These are phyloP conservation scores for Cheilosia vulpina DNA, from an alignment of 2,888 invertebrate genomes.

Conservation along the genomic window DNA sequence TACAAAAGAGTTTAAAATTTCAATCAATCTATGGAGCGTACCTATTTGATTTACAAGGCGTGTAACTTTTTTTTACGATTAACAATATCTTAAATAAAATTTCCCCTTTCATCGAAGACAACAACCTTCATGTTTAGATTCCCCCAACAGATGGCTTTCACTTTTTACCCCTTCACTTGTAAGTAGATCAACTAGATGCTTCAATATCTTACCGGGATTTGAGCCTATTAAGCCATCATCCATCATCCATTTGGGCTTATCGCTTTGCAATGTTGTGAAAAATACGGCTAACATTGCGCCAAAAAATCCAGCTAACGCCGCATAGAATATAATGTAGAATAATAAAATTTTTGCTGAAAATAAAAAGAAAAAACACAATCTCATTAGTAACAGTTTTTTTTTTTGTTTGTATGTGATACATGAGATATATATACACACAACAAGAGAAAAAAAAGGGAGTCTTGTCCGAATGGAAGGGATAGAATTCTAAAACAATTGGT, in stretches of 20 bases:
- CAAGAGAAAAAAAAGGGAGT: background rate
- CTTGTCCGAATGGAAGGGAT: background rate
- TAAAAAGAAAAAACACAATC: slow-evolving; percentile 54
- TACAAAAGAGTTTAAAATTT: no score
- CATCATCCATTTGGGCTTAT: slow-evolving; percentile 95
- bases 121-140: no score
- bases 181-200: background rate
- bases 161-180: background rate
- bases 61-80: no score
- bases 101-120: no score
- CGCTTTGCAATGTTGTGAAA: slow-evolving; percentile 94
- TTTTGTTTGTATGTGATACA: background rate
- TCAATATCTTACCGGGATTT: slow-evolving; percentile 92
- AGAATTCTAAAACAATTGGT: background rate
- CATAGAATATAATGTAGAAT: slow-evolving; percentile 98
- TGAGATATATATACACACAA: background rate
- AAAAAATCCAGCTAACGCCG: slow-evolving; percentile 96
- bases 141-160: no score
- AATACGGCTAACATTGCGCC: slow-evolving; percentile 97
- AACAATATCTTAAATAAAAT: no score
- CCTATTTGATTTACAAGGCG: no score
- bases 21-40: no score
- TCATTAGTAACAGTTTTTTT: slow-evolving; percentile 18
- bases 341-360: slow-evolving; percentile 95
- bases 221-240: slow-evolving; percentile 94